These are phyloP conservation scores for Brachymystax lenok DNA, from an alignment of 2,797 vertebrate genomes.

Conservation along the genomic window DNA sequence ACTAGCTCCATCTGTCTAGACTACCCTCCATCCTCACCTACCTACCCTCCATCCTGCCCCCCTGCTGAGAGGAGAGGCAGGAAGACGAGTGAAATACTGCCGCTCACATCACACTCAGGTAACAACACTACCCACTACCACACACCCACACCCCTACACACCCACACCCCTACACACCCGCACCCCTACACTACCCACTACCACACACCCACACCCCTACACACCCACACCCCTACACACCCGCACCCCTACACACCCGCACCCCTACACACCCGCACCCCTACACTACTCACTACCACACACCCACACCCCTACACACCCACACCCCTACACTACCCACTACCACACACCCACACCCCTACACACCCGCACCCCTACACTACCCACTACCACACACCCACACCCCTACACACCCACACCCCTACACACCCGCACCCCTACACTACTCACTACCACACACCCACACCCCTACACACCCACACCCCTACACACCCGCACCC, in stretches of 20 bases:
- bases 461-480: too few species aligned
- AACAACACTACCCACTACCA: not conserved
- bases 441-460: too few species aligned
- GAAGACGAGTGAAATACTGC: not conserved
- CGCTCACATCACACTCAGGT: not conserved
- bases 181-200: not conserved
- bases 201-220: not conserved
- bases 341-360: too few species aligned
- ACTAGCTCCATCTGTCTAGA: slow-evolving; percentile 76
- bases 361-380: too few species aligned
- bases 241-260: not conserved
- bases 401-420: not conserved
- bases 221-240: not conserved
- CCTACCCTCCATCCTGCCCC: not conserved
- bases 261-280: not conserved
- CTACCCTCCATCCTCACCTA: slow-evolving; percentile 45
- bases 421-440: too few species aligned
- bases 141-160: not conserved
- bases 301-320: too few species aligned
- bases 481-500: too few species aligned
- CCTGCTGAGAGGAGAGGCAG: not conserved
- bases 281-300: too few species aligned
- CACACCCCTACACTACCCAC: too few species aligned
- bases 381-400: not conserved
- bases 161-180: too few species aligned